Percentiles rank a stretch among this genome's conserved stretches.
Conservation (phyloP, 2,888 invertebrate species). For the Synanthedon myopaeformis region DNA sequence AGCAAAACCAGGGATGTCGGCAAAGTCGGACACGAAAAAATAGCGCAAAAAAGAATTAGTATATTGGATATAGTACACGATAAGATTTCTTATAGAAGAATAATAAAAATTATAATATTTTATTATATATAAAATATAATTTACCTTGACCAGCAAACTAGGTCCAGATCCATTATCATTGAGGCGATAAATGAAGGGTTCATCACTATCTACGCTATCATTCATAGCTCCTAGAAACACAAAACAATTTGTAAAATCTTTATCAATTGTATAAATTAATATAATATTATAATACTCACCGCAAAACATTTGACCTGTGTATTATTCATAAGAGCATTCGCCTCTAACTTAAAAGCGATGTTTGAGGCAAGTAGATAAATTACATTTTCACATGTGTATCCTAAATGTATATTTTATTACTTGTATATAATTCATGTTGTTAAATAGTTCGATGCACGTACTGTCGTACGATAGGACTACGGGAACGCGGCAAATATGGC, state of each 20-base stretch:
- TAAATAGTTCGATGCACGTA: neutral
- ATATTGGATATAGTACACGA: neutral
- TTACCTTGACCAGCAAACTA: conserved; percentile 79
- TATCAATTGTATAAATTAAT: neutral
- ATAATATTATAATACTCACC: neutral
- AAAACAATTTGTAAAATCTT: neutral
- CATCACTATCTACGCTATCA: conserved; percentile 62
- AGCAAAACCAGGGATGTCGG: no score
- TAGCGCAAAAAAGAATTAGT: no score
- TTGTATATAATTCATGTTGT: neutral
- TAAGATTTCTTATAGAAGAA: neutral
- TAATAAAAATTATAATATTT: no score
- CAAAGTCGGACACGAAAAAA: no score
- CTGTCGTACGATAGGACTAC: neutral
- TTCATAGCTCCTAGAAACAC: conserved; percentile 34
- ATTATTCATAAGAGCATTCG: neutral
- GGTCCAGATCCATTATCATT: conserved; percentile 82
- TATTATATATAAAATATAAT: neutral
- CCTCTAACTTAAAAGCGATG: neutral
- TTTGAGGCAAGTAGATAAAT: neutral
- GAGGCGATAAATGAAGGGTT: conserved; percentile 79
- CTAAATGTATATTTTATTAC: neutral
- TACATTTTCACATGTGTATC: neutral
- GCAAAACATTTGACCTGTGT: neutral
- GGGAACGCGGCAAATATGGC: conserved; percentile 4